Conservation (phyloP, 2,888 invertebrate genomes). For the Atrina japonica region DNA sequence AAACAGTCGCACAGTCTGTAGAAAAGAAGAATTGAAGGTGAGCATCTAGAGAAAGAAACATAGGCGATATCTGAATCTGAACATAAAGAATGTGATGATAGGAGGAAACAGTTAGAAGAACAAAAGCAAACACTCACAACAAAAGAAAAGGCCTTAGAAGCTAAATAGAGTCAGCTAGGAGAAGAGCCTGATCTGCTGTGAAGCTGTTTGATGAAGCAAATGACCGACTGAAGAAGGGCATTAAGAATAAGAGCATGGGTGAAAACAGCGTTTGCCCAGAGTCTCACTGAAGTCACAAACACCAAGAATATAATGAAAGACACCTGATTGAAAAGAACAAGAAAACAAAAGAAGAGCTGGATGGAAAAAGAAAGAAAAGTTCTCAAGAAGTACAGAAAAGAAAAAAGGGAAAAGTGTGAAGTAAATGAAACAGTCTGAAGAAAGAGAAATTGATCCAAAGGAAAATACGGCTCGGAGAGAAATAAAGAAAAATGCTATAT, state of each 20-base stretch:
- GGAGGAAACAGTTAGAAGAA: slow-evolving; percentile 16
- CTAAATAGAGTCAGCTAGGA: no score
- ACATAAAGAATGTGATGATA: slow-evolving; percentile 16
- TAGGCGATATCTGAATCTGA: slow-evolving; percentile 27
- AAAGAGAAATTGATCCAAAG: no score
- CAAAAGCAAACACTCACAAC: slow-evolving; percentile 21
- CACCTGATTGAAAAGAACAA: slow-evolving; percentile 32
- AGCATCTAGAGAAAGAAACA: slow-evolving; percentile 28
- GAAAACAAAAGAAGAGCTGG: slow-evolving; percentile 32
- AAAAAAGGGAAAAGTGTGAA: no score
- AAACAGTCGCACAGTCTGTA: slow-evolving; percentile 24
- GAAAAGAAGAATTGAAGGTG: slow-evolving; percentile 38
- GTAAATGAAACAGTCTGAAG: no score
- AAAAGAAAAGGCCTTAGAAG: no score
- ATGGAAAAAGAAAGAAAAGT: slow-evolving; percentile 29
- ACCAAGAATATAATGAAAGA: slow-evolving; percentile 40
- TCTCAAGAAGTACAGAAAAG: no score
- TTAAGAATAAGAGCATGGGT: slow-evolving; percentile 41
- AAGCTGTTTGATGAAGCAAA: slow-evolving; percentile 41
- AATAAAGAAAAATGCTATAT: no score
- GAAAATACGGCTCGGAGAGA: no score
- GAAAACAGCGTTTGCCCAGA: slow-evolving; percentile 39
- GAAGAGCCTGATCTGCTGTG: slow-evolving; percentile 33
- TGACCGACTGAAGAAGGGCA: slow-evolving; percentile 27
- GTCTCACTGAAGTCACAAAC: slow-evolving; percentile 38